Percentiles rank a stretch among this genome's conserved stretches.
These are phyloP conservation scores for Diglossa cyanea DNA, from an alignment of 2,797 vertebrate species.

Conservation along the genomic window DNA sequence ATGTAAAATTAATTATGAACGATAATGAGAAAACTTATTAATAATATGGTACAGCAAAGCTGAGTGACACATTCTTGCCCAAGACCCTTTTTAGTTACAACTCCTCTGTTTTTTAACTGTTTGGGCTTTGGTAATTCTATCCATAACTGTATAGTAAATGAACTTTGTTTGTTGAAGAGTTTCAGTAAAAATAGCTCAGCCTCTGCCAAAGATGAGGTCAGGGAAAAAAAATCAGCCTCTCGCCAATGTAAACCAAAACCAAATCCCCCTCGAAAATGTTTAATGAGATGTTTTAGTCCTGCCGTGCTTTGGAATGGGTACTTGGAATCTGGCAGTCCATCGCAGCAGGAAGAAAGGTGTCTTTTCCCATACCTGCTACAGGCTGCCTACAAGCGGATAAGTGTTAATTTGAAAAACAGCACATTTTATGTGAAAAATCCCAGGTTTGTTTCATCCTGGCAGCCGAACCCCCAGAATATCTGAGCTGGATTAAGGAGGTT, in stretches of 20 bases:
- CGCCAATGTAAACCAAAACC: not conserved
- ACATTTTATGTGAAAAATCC: not conserved
- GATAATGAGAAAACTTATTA: not conserved
- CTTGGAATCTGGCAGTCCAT: not conserved
- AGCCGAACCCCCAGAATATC: not conserved
- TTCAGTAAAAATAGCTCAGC: not conserved
- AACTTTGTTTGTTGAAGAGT: not conserved
- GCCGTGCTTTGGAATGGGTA: not conserved
- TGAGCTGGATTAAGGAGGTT: not conserved
- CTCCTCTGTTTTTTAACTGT: not conserved
- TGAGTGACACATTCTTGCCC: accelerated
- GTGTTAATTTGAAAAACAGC: not conserved
- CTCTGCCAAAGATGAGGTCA: constrained; percentile 12
- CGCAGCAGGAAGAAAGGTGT: not conserved
- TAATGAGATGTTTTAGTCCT: not conserved
- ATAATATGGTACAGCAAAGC: not conserved
- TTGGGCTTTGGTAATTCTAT: not conserved
- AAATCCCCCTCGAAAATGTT: not conserved
- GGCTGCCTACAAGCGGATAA: not conserved
- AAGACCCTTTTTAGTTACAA: not conserved
- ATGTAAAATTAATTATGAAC: not conserved
- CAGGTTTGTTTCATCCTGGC: not conserved
- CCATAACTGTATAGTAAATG: not conserved
- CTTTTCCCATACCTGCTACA: not conserved
- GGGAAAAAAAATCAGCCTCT: not conserved